phyloP scores from a whole-genome alignment of 1,140 invertebrate genomes.

The Amyelois transitella region DNA sequence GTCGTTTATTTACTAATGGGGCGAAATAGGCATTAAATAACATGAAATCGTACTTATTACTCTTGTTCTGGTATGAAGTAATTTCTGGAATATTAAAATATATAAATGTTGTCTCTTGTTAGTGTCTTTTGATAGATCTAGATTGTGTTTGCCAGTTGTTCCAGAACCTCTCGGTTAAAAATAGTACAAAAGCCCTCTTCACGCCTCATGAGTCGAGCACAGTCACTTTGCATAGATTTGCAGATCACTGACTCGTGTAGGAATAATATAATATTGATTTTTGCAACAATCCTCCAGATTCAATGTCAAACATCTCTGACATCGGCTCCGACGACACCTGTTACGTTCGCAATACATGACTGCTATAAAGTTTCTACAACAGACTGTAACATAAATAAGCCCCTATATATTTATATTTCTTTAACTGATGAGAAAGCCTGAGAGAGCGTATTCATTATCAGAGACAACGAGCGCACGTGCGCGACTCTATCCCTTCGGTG shows the following conservation, averaged over 20 bases:
- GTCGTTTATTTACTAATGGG: background rate
- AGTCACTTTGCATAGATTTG: background rate
- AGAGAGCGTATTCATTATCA: slow-evolving; percentile 32
- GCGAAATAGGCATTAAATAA: too few relatives aligned
- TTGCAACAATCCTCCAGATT: slow-evolving; percentile 22
- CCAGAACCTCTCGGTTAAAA: too few relatives aligned
- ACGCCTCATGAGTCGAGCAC: background rate
- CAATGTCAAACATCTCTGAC: slow-evolving; percentile 27
- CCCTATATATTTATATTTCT: slow-evolving; percentile 24
- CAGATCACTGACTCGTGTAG: background rate
- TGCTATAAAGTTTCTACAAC: slow-evolving; percentile 7
- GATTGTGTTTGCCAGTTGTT: too few relatives aligned
- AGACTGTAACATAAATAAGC: slow-evolving; percentile 15
- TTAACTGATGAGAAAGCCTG: slow-evolving; percentile 23
- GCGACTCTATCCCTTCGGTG: slow-evolving; percentile 40
- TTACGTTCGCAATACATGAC: slow-evolving; percentile 29
- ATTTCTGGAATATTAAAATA: too few relatives aligned
- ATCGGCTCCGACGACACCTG: slow-evolving; percentile 34
- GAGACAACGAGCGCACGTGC: slow-evolving; percentile 54
- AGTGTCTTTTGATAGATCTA: background rate
- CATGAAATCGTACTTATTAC: too few relatives aligned
- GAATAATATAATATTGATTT: slow-evolving; percentile 23
- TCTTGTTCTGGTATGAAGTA: too few relatives aligned
- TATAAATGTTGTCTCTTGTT: too few relatives aligned
- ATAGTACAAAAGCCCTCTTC: background rate